Evolutionary conservation across 1,140 invertebrate genomes (phyloP).

Genomic region (Cherax quadricarinatus): DNA sequence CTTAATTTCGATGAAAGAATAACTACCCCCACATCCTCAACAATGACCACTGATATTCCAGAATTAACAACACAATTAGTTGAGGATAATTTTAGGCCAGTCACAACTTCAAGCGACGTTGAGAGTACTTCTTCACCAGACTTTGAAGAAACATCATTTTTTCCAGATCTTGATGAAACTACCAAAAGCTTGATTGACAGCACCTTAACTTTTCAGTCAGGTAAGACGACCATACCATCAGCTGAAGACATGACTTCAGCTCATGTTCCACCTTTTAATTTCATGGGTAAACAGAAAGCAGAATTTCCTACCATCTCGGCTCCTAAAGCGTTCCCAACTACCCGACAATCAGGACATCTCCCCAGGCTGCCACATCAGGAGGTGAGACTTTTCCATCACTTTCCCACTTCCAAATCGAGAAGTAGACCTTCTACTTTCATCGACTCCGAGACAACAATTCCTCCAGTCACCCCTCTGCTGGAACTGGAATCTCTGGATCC

Average conservation of each 20-base stretch:
- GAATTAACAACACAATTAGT: background rate
- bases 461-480: conserved; percentile 15
- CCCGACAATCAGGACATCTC: background rate
- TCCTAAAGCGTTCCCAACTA: background rate
- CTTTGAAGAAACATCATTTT: background rate
- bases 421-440: background rate
- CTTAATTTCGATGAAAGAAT: background rate
- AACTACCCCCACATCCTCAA: background rate
- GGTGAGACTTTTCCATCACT: background rate
- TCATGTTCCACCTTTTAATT: conserved; percentile 29
- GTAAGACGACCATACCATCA: background rate
- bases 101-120: background rate
- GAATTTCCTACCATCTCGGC: background rate
- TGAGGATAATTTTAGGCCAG: background rate
- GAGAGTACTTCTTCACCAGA: background rate
- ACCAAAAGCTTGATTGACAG: background rate
- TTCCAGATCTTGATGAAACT: background rate
- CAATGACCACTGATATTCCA: background rate
- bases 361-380: background rate
- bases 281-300: background rate
- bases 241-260: conserved; percentile 37
- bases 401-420: background rate
- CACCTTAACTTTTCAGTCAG: conserved; percentile 19
- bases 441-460: conserved; percentile 21
- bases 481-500: conserved; percentile 1